A percentile compares a stretch with the other conserved stretches of the same genome.
These are phyloP conservation scores for Pogonocherus hispidulus DNA, from an alignment of 2,888 invertebrate genomes.

Conservation along the genomic window DNA sequence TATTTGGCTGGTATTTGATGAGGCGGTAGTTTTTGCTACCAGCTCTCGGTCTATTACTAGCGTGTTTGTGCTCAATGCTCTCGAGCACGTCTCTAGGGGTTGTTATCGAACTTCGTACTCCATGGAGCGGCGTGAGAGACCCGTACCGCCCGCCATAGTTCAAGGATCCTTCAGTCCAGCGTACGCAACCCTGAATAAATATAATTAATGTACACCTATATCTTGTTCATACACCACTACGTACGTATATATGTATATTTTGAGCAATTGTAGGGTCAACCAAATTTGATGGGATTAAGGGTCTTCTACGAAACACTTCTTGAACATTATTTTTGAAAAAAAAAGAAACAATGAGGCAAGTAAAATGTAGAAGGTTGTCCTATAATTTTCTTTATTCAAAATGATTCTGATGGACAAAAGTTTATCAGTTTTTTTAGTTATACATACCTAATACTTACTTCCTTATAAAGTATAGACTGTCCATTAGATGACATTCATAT, in stretches of 20 bases:
- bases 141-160: constrained; percentile 49
- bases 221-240: constrained; percentile 19
- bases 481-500: too few species aligned
- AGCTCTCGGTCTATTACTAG: not conserved
- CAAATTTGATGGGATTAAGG: too few species aligned
- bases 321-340: not conserved
- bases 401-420: too few species aligned
- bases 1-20: too few species aligned
- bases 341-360: too few species aligned
- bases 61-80: constrained; percentile 52
- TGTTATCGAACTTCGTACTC: constrained; percentile 53
- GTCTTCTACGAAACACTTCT: not conserved
- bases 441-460: too few species aligned
- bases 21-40: too few species aligned
- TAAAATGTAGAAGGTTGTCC: too few species aligned
- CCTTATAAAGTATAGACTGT: too few species aligned
- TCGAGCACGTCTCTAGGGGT: constrained; percentile 58
- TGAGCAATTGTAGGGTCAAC: too few species aligned
- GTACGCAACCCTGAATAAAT: constrained; percentile 53
- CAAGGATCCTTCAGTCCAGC: constrained; percentile 47
- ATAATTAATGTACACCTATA: constrained; percentile 53
- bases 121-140: constrained; percentile 51
- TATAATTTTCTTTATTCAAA: too few species aligned
- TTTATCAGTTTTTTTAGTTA: too few species aligned
- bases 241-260: not conserved